Conservation (phyloP, 1,140 invertebrate genomes). For the Cydia amplana region DNA sequence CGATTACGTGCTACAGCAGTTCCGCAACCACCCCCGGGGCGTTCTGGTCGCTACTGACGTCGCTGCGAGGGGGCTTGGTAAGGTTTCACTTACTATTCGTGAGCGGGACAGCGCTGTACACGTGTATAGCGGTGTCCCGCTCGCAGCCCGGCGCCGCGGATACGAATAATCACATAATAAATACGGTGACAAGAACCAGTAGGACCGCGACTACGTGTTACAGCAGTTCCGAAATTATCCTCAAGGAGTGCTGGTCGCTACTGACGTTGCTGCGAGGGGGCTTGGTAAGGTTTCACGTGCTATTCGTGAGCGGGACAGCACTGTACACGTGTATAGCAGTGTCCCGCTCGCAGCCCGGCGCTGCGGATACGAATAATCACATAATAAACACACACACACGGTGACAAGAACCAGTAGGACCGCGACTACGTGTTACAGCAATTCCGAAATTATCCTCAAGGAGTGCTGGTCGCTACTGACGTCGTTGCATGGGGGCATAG, state of each 20-base stretch:
- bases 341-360: too few relatives aligned
- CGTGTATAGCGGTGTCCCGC: too few relatives aligned
- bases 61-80: conserved; percentile 98
- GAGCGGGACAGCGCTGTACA: too few relatives aligned
- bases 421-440: conserved; percentile 93
- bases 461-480: conserved; percentile 98
- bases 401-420: conserved; percentile 98
- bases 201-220: conserved; percentile 95
- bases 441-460: conserved; percentile 89
- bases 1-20: conserved; percentile 93
- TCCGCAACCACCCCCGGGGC: conserved; percentile 87
- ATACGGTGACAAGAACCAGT: conserved; percentile 97
- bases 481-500: conserved; percentile 94
- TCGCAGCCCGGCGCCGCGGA: too few relatives aligned
- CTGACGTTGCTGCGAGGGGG: conserved; percentile 98
- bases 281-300: conserved; percentile 88
- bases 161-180: too few relatives aligned
- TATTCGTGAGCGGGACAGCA: not conserved
- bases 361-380: too few relatives aligned
- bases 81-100: conserved; percentile 68
- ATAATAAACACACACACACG: conserved; percentile 81
- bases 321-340: too few relatives aligned
- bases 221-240: conserved; percentile 88
- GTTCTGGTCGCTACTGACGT: conserved; percentile 99
- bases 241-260: conserved; percentile 95